Evolutionary conservation across 1,140 invertebrate genomes (phyloP).

Genomic region (Watersipora subatra): DNA sequence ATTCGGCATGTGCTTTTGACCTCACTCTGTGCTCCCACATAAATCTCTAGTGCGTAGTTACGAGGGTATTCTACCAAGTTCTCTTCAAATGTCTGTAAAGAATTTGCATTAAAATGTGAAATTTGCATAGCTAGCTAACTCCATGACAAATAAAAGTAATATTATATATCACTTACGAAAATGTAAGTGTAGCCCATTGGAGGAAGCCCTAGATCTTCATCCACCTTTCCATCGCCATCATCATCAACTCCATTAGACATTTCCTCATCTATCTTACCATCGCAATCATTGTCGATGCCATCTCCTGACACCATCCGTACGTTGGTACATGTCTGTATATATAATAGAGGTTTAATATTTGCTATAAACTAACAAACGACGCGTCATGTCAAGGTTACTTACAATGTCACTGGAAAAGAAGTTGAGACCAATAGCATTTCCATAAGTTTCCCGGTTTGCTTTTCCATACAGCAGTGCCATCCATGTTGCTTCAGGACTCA

Average conservation of each 20-base stretch:
- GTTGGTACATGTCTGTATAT: too few species aligned
- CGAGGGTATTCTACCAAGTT: background rate
- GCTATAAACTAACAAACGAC: too few species aligned
- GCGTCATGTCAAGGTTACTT: too few species aligned
- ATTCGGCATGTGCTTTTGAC: too few species aligned
- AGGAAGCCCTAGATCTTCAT: background rate
- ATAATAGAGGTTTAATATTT: too few species aligned
- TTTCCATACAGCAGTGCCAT: background rate
- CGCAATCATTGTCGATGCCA: conserved; percentile 26
- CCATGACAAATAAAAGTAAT: too few species aligned
- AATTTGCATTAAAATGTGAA: too few species aligned
- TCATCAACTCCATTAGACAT: background rate
- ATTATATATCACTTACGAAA: background rate
- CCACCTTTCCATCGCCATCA: background rate
- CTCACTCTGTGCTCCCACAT: too few species aligned
- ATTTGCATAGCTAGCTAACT: too few species aligned
- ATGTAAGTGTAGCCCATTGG: background rate
- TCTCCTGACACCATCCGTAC: too few species aligned
- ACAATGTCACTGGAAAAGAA: too few species aligned
- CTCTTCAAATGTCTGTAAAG: background rate
- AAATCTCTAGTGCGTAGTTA: background rate
- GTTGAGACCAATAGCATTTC: conserved; percentile 1
- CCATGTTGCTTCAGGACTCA: background rate
- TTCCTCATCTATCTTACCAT: conserved; percentile 24
- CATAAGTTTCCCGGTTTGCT: background rate